Evolutionary conservation across 35 echinoderm and acorn worm genomes (phyloP).

Genomic region (Apostichopus japonicus): DNA sequence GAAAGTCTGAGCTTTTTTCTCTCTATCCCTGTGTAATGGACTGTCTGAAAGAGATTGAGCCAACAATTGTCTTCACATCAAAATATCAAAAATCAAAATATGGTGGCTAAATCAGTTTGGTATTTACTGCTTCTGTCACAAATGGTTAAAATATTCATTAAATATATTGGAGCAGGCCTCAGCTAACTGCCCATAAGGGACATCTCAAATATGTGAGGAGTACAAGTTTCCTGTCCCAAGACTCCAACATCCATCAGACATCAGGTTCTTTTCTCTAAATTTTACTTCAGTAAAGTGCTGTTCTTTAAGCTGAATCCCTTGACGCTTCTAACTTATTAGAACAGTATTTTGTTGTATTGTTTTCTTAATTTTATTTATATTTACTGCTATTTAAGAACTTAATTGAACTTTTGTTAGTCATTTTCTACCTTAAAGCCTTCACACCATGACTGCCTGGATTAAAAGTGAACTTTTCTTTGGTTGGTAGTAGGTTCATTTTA

Average conservation of each 20-base stretch:
- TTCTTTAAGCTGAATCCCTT: neutral
- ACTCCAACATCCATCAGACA: neutral
- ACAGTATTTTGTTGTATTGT: neutral
- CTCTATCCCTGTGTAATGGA: no score
- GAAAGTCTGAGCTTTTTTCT: no score
- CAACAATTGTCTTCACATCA: no score
- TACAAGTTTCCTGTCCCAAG: neutral
- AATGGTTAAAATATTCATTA: neutral
- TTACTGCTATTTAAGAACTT: neutral
- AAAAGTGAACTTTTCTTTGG: neutral
- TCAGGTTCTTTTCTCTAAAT: neutral
- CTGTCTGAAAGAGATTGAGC: no score
- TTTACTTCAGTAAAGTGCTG: neutral
- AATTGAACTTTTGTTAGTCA: neutral
- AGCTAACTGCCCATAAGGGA: neutral
- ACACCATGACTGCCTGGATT: neutral
- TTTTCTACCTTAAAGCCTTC: neutral
- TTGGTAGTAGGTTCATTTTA: neutral
- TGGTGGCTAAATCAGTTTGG: neutral
- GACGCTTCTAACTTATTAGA: neutral
- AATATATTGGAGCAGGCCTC: neutral
- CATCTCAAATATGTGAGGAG: neutral
- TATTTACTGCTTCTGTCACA: neutral
- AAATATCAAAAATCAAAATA: no score
- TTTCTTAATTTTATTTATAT: neutral